phyloP scores from a whole-genome alignment of 1,140 invertebrate species.

The Grapholita molesta region DNA sequence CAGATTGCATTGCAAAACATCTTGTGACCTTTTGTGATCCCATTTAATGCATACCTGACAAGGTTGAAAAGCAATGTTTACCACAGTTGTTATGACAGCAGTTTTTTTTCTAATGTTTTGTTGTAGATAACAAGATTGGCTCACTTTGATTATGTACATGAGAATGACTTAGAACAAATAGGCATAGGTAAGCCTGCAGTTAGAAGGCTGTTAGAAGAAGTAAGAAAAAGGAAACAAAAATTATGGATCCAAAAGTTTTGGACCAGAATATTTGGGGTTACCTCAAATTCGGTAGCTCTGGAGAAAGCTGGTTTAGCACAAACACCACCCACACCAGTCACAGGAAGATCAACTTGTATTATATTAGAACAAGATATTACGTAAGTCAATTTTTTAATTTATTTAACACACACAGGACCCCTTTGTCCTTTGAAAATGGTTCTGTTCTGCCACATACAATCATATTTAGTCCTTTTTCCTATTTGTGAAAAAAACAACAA shows the following conservation, averaged over 20 bases:
- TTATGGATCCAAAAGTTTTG: conserved; percentile 91
- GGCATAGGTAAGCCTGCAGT: conserved; percentile 96
- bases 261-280: conserved; percentile 89
- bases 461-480: too few relatives aligned
- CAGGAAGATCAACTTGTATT: conserved; percentile 86
- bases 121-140: conserved; percentile 89
- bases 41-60: background rate
- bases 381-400: conserved; percentile 49
- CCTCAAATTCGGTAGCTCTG: conserved; percentile 49
- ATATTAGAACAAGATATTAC: conserved; percentile 92
- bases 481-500: too few relatives aligned
- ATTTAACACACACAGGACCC: background rate
- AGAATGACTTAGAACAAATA: conserved; percentile 96
- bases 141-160: conserved; percentile 97
- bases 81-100: background rate
- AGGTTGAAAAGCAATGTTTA: background rate
- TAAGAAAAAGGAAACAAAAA: conserved; percentile 91
- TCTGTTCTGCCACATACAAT: too few relatives aligned
- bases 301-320: conserved; percentile 59
- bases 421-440: background rate
- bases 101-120: conserved; percentile 25
- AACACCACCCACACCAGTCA: conserved; percentile 41
- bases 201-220: conserved; percentile 91
- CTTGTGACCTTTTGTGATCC: background rate
- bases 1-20: background rate